A percentile compares a stretch with the other conserved stretches of the same genome.
phyloP scores from a whole-genome alignment of 2,113 vertebrate genomes.

The Chauna torquata region DNA sequence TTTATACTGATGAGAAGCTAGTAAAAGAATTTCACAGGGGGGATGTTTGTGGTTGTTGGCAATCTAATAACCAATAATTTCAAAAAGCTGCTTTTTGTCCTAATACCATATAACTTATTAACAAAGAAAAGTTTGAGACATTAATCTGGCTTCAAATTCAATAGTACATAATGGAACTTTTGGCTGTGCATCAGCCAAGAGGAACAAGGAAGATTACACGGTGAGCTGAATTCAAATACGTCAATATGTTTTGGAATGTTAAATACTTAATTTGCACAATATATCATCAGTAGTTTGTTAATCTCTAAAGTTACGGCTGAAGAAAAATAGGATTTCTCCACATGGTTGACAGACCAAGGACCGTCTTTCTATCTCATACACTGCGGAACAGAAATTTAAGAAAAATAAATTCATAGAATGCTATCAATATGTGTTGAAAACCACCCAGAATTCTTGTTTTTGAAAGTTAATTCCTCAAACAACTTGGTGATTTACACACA shows the following conservation, averaged over 20 bases:
- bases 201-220: slow-evolving; percentile 52
- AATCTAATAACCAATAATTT: slow-evolving; percentile 1
- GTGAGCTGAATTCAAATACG: not conserved
- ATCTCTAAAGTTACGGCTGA: slow-evolving; percentile 27
- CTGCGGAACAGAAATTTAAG: not conserved
- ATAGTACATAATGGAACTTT: slow-evolving; percentile 49
- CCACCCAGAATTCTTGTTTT: not conserved
- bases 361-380: not conserved
- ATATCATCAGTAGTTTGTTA: slow-evolving; percentile 11
- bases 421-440: not conserved
- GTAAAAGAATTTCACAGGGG: not conserved
- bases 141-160: slow-evolving; percentile 47
- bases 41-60: not conserved
- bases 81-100: not conserved
- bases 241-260: slow-evolving; percentile 58
- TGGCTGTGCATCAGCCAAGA: slow-evolving; percentile 40
- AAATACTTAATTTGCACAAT: slow-evolving; percentile 48
- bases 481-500: not conserved
- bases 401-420: not conserved
- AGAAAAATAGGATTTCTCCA: slow-evolving; percentile 5
- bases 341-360: not conserved
- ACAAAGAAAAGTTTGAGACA: slow-evolving; percentile 13
- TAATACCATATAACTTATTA: not conserved
- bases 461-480: not conserved
- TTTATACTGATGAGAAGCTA: not conserved